Evolutionary conservation across 2,113 vertebrate species (phyloP).

Genomic region (Passerina amoena): DNA sequence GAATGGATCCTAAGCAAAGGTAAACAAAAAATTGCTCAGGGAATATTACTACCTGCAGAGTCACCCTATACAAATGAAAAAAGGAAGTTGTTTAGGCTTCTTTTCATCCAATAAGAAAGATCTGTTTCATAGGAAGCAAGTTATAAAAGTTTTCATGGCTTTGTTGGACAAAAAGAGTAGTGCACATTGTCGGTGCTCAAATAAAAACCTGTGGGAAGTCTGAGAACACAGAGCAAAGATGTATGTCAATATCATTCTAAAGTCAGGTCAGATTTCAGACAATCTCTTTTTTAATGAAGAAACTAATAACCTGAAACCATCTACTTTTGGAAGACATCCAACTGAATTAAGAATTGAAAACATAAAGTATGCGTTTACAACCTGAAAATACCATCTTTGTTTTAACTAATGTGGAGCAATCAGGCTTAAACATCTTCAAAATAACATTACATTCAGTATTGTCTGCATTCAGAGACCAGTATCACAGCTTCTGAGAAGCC

Average conservation of each 20-base stretch:
- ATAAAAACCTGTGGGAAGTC: not conserved
- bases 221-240: not conserved
- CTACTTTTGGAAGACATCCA: not conserved
- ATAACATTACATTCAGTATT: not conserved
- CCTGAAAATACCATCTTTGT: not conserved
- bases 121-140: not conserved
- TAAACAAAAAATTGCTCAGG: not conserved
- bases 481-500: not conserved
- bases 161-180: not conserved
- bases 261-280: constrained; percentile 1
- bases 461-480: not conserved
- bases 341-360: not conserved
- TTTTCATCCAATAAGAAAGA: not conserved
- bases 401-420: not conserved
- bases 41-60: not conserved
- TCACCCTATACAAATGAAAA: not conserved
- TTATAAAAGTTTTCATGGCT: not conserved
- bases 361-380: not conserved
- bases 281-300: not conserved
- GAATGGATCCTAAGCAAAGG: not conserved
- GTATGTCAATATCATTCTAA: not conserved
- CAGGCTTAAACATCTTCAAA: not conserved
- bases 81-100: not conserved
- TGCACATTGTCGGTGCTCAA: not conserved
- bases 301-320: constrained; percentile 1